Conservation (phyloP, 2,888 invertebrate species). For the Papilio protenor region DNA sequence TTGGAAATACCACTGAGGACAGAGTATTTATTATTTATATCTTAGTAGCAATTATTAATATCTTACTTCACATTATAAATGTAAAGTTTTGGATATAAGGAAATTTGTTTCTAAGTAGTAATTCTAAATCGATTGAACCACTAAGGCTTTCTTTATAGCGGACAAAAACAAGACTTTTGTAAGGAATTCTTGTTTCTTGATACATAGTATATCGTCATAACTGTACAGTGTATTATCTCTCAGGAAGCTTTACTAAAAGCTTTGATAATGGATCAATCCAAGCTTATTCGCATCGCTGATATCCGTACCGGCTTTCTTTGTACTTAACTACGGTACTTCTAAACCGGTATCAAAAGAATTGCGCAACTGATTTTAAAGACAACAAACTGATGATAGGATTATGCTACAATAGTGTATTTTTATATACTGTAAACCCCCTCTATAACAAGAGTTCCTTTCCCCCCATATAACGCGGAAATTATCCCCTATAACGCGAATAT, state of each 20-base stretch:
- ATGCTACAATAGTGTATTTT: slow-evolving; percentile 14
- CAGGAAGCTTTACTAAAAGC: slow-evolving; percentile 18
- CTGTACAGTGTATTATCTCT: slow-evolving; percentile 7
- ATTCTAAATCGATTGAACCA: too few species aligned
- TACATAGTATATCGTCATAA: neutral
- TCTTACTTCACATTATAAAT: too few species aligned
- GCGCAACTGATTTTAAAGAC: slow-evolving; percentile 38
- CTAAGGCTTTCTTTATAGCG: too few species aligned
- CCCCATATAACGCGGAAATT: too few species aligned
- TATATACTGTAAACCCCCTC: neutral
- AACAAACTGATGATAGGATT: slow-evolving; percentile 12
- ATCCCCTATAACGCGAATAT: too few species aligned
- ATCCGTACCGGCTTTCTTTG: slow-evolving; percentile 29
- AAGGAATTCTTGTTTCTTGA: neutral
- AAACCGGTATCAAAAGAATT: slow-evolving; percentile 36
- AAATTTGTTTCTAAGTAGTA: too few species aligned
- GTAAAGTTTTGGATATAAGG: too few species aligned
- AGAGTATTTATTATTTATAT: too few species aligned
- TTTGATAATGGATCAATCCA: slow-evolving; percentile 31
- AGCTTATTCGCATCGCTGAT: slow-evolving; percentile 17
- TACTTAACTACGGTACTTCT: slow-evolving; percentile 23
- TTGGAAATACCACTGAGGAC: too few species aligned
- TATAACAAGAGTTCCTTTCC: too few species aligned
- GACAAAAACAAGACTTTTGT: too few species aligned
- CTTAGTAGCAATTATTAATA: too few species aligned